Evolutionary conservation across 2,888 invertebrate species (phyloP), one percentile per base, ranked within the genome.

Genomic region (Dasypogon diadema): DNA sequence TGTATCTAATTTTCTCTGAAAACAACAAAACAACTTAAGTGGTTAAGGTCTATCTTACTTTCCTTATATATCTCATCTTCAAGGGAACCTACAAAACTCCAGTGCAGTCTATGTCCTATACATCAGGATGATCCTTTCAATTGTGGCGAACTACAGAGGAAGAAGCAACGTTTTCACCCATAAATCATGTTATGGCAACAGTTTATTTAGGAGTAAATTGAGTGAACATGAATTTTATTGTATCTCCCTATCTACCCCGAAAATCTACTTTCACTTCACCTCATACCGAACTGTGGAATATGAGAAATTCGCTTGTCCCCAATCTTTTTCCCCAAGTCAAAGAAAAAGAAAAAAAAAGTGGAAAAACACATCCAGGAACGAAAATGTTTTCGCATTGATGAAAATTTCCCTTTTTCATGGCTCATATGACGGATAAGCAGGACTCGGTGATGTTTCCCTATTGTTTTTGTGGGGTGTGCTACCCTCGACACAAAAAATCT

Each of bases 111-210:
- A n/a, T n/a, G n/a, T n/a, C n/a, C n/a, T n/a, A n/a, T n/a, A n/a
- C n/a, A n/a, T n/a, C n/a, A n/a, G 48, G 24, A 51, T 2, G 24
- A 56, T n/a, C 12, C 3, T 21, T 22, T 22, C 63, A 21, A 37
- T 6, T 1, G 12, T n/a, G 34, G 10, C 3, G 5, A 70, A 70
- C 24, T 34, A 37, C 2, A 37, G 37, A 30, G 14, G 30, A 24
- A 26, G 26, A 70, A 70, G 21, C 34, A 54, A 54, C 70, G 30
- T 70, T 22, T 54, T 46, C 46, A 65, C 26, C 72, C 73, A 78
- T 78, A 78, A 78, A 78, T 78, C 76, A 76, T 76, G 76, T 78
- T 76, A 78, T 78, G 78, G 78, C 75, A 78, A 78, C 78, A 78
- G 76, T 76, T 78, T 78, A 78, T 78, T 78, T 76, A 76, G 73